These are phyloP conservation scores for Atractosteus spatula DNA, from an alignment of 2,113 vertebrate genomes.

Conservation along the genomic window DNA sequence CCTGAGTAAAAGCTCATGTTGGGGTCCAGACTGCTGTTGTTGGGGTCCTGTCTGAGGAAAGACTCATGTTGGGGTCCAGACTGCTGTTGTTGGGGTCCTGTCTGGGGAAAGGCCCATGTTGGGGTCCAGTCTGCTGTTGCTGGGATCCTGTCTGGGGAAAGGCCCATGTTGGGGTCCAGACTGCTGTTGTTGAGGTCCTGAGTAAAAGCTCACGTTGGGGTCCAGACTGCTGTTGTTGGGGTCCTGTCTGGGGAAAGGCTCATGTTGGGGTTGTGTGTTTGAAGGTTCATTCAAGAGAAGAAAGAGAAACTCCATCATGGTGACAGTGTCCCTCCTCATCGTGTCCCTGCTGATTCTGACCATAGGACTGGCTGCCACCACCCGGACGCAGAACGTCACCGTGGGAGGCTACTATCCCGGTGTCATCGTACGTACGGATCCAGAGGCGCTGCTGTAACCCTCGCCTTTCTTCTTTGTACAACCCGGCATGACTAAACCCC, in stretches of 20 bases:
- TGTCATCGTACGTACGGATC: conserved; percentile 85
- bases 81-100: too few relatives aligned
- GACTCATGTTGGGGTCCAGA: neutral
- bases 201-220: neutral
- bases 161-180: neutral
- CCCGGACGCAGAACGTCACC: conserved; percentile 95
- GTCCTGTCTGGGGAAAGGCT: too few relatives aligned
- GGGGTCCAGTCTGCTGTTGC: too few relatives aligned
- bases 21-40: neutral
- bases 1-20: neutral
- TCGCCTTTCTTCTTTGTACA: neutral
- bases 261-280: neutral
- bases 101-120: too few relatives aligned
- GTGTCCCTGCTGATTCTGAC: conserved; percentile 93
- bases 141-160: too few relatives aligned
- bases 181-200: too few relatives aligned
- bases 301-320: conserved; percentile 92
- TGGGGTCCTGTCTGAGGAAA: too few relatives aligned
- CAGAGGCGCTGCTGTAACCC: neutral
- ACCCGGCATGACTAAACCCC: neutral
- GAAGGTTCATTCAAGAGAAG: conserved; percentile 91
- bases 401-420: conserved; percentile 97
- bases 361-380: conserved; percentile 92
- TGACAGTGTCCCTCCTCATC: conserved; percentile 87
- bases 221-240: neutral